These are phyloP conservation scores for Entomobrya proxima DNA, from an alignment of 2,888 invertebrate genomes.

Conservation along the genomic window DNA sequence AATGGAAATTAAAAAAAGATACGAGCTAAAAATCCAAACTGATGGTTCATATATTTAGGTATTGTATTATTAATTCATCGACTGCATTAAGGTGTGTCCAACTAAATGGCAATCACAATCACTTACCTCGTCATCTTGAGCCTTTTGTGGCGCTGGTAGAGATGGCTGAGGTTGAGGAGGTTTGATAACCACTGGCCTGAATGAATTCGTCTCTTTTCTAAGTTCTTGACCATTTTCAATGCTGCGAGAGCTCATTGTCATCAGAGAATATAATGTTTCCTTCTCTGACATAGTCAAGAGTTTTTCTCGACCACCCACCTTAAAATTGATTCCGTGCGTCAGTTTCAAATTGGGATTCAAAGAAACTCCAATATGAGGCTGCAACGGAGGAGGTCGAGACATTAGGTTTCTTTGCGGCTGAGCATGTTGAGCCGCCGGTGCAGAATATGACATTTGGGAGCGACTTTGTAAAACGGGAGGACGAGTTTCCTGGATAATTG, in stretches of 20 bases:
- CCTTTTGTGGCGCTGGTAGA: not conserved
- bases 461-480: not conserved
- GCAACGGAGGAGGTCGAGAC: not conserved
- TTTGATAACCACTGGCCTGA: not conserved
- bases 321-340: constrained; percentile 41
- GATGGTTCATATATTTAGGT: too few relatives aligned
- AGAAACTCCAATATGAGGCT: constrained; percentile 7
- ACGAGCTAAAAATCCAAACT: too few relatives aligned
- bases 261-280: constrained; percentile 34
- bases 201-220: not conserved
- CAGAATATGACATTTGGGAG: not conserved
- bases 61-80: too few relatives aligned
- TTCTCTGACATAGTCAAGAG: constrained; percentile 49
- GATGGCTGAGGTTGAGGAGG: too few relatives aligned
- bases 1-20: too few relatives aligned
- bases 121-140: not conserved
- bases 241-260: not conserved
- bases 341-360: constrained; percentile 3
- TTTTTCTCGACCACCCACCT: constrained; percentile 36
- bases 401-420: not conserved
- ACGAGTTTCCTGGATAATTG: not conserved
- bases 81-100: not conserved
- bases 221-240: not conserved
- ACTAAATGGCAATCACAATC: not conserved
- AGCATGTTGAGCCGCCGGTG: not conserved